Base-by-base conservation (phyloP, 2,113 vertebrate genomes). In the Cygnus buccinator region DNA sequence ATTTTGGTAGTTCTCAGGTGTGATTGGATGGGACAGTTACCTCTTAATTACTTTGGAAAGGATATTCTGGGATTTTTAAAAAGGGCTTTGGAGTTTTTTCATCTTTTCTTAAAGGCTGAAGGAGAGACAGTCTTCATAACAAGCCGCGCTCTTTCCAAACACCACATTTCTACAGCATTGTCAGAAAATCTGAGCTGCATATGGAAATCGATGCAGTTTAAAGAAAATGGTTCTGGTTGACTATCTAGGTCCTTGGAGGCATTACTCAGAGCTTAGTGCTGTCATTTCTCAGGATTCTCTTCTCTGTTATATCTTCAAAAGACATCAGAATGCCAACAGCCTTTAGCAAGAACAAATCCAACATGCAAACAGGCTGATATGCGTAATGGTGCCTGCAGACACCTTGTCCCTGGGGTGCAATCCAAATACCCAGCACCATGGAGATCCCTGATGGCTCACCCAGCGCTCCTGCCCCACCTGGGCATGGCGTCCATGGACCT, bases 221-320 rank as follows among this genome's bases (percentile, higher is more conserved):
- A 50, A 95, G 74, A n/a, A 91, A 87, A 58, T 5, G 4, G 22
- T 84, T 87, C 87, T 85, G 78, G 44, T 70, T 83, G 87, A 72
- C 84, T 95, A 58, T 70, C 25, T 46, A 55, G 44, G 48, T 90
- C 96, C 93, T 94, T 74, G 66, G 91, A 95, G 94, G 95, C 85
- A 91, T 89, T 93, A 80, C 93, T 91, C 90, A 93, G 78, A 95
- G 50, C 35, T 95, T 63, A 17, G 37, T 41, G 74, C 94, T 95
- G 93, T 93, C 93, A 83, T 10, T 96, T 67, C 87, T 85, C 71
- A 35, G 58, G 85, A 91, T 62, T 79, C 62, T 33, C 11, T 94
- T 79, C 78, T 62, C 89, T 67, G 46, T 70, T 74, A 31, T 4
- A 59, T 63, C 87, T 94, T 93, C 93, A 59, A 54, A 90, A 95